These are phyloP conservation scores for Panagrolaimus sp. DNA, from an alignment of 1,140 invertebrate genomes.

Conservation along the genomic window DNA sequence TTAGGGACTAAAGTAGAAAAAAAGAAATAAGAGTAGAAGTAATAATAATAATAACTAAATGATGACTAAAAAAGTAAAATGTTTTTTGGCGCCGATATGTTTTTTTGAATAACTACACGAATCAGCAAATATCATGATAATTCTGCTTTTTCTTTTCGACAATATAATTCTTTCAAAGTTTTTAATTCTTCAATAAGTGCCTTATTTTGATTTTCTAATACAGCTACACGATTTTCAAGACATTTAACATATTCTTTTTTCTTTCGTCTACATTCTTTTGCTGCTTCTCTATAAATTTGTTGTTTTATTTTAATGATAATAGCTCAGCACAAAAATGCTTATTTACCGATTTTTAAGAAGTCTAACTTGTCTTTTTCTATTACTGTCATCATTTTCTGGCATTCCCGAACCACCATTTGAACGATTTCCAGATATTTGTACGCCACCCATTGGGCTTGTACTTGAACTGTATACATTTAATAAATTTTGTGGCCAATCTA, in stretches of 20 bases:
- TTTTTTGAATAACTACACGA: too few species aligned
- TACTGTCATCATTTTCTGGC: conserved; percentile 36
- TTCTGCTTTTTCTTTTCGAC: conserved; percentile 42
- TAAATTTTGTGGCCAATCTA: not conserved
- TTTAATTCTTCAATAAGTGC: conserved; percentile 97
- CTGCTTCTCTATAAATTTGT: conserved; percentile 97
- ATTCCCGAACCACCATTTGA: not conserved
- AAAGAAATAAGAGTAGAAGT: too few species aligned
- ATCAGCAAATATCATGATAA: not conserved
- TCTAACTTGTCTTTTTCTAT: conserved; percentile 47
- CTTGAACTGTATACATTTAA: conserved; percentile 4
- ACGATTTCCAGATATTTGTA: not conserved
- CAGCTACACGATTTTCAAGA: conserved; percentile 95
- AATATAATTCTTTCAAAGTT: conserved; percentile 70
- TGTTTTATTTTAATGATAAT: too few species aligned
- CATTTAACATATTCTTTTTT: conserved; percentile 99
- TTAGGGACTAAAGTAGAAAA: too few species aligned
- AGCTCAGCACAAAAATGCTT: too few species aligned
- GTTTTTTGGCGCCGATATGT: too few species aligned
- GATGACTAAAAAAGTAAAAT: too few species aligned
- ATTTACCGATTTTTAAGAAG: conserved; percentile 49
- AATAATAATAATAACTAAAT: too few species aligned
- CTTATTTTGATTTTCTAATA: conserved; percentile 99
- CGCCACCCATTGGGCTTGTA: conserved; percentile 1
- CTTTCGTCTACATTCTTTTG: conserved; percentile 93